Evolutionary conservation across 2,797 vertebrate genomes (phyloP), one percentile per base, ranked within the genome.

Genomic region (Enoplosus armatus): DNA sequence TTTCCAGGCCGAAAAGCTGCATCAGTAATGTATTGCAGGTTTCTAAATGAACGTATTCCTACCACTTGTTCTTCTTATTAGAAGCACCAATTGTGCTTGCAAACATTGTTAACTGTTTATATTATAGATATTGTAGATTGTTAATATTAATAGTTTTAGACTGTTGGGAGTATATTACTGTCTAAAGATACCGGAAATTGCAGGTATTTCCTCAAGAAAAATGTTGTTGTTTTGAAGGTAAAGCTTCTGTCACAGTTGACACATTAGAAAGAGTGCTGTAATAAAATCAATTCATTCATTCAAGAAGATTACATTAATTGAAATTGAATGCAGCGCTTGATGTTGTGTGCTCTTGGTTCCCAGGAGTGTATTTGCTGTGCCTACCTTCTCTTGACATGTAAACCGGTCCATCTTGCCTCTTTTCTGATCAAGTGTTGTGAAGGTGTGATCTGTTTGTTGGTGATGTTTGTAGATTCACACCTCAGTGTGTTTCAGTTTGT

Each of bases 401-500:
- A 79, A 60, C n/a, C 22, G 7, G 0, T 64, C 62, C 53, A 9
- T 31, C 11, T 37, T 31, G 9, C 48, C 7, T 67, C 24, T 45
- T 63, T 24, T 72, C 55, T 24, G 15, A 68, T 56, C 33, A 33
- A 35, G 26, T 35, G 8, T 58, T 55, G 37, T 41, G 14, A n/a
- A n/a, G n/a, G 6, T 51, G 54, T 59, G 27, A 56, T 69, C 26
- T 48, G 16, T 66, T 63, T 56, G 67, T 27, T 70, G 16, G 8
- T 8, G 24, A 39, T 61, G 45, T 70, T 86, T 59, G 54, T 29
- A 27, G 27, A 48, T 82, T 74, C 55, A 62, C 47, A 27, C 39
- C 33, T 77, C 26, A 0, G 10, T 8, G 9, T 77, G 48, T 84
- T 63, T 70, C 33, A 45, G 48, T 70, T 39, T 72, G 41, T 72